Conservation (phyloP, 1,140 invertebrate genomes). For the Acyrthosiphon pisum region DNA sequence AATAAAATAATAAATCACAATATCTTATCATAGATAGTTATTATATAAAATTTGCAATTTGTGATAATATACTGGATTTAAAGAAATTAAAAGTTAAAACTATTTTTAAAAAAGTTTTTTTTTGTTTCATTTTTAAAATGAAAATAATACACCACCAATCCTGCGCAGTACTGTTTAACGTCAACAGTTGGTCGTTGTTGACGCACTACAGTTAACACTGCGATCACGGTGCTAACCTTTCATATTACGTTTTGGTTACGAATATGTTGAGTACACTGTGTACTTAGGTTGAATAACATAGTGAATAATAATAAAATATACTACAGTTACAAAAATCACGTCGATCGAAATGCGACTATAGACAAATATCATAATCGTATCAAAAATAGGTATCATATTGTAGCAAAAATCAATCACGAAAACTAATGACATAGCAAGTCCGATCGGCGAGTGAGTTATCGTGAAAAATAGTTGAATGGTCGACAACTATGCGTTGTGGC, state of each 20-base stretch:
- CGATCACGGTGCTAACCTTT: not conserved
- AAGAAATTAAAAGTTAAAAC: not conserved
- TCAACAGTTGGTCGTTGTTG: not conserved
- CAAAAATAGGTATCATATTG: not conserved
- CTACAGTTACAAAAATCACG: not conserved
- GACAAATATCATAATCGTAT: not conserved
- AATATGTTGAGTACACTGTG: not conserved
- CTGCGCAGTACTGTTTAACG: not conserved
- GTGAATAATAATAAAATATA: not conserved
- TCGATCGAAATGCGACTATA: not conserved
- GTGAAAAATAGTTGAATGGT: not conserved
- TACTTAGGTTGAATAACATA: not conserved
- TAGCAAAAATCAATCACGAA: not conserved
- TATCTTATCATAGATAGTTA: too few species aligned
- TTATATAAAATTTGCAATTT: not conserved
- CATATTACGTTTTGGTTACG: not conserved
- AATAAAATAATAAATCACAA: too few species aligned
- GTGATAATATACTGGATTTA: not conserved
- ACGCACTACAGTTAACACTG: not conserved
- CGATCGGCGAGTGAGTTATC: not conserved
- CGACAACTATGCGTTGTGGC: not conserved
- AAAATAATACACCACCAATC: not conserved
- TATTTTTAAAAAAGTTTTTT: too few species aligned
- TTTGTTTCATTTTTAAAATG: not conserved
- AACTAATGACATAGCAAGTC: not conserved